A percentile compares a stretch with the other conserved stretches of the same genome.
Evolutionary conservation across 2,797 vertebrate species (phyloP).

Genomic region (Pachyuromys duprasi): DNA sequence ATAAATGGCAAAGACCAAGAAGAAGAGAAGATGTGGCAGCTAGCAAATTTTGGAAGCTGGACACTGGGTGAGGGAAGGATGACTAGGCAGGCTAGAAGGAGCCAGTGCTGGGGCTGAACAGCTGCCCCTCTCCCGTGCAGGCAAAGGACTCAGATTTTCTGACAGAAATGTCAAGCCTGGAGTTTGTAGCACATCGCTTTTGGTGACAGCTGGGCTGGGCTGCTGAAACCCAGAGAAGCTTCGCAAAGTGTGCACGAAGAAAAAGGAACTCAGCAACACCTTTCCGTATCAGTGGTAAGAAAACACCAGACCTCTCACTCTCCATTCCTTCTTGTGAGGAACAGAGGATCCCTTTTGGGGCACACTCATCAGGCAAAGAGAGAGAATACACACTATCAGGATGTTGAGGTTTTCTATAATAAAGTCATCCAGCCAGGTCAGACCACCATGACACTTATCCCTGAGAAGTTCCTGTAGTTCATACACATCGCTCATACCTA

Average conservation of each 20-base stretch:
- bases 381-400: background rate
- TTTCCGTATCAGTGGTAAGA: background rate
- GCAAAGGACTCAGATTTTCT: background rate
- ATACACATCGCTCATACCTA: too few relatives aligned
- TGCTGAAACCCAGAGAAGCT: background rate
- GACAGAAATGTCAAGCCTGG: background rate
- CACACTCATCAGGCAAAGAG: background rate
- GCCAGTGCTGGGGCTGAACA: background rate
- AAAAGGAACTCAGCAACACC: background rate
- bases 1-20: background rate
- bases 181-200: background rate
- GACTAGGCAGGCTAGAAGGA: background rate
- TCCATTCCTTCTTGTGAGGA: background rate
- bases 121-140: fast-evolving
- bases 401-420: background rate
- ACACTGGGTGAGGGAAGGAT: background rate
- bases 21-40: background rate
- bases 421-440: background rate
- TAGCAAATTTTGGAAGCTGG: background rate
- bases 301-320: background rate
- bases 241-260: background rate
- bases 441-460: background rate
- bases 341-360: background rate
- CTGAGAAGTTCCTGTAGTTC: background rate
- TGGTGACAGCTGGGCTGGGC: background rate